Evolutionary conservation across 2,888 invertebrate species (phyloP).

Genomic region (Heliconius charithonia): DNA sequence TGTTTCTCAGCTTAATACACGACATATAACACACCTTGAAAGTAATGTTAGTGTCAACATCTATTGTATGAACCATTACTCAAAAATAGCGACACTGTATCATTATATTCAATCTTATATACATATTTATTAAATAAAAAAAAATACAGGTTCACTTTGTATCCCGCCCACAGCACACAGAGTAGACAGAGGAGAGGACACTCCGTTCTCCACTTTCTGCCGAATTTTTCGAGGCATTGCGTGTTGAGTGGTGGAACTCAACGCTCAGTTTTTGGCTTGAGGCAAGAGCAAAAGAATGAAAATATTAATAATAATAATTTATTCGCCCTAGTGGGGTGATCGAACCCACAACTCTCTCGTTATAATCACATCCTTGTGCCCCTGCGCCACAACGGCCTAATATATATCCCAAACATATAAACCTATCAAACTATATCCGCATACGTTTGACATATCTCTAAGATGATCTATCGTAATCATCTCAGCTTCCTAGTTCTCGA

Average conservation of each 20-base stretch:
- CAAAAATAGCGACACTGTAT: constrained; percentile 16
- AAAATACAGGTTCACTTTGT: background rate
- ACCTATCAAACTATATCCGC: constrained; percentile 51
- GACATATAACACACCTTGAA: background rate
- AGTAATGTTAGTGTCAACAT: background rate
- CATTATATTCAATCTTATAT: background rate
- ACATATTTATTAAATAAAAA: background rate
- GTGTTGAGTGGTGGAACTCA: too few species aligned
- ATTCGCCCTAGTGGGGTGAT: too few species aligned
- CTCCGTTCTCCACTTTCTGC: too few species aligned
- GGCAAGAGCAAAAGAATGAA: too few species aligned
- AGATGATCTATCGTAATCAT: constrained; percentile 48
- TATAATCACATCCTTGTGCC: background rate
- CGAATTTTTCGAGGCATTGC: too few species aligned
- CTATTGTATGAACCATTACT: background rate
- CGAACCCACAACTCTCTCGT: too few species aligned
- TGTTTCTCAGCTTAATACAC: background rate
- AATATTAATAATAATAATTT: too few species aligned
- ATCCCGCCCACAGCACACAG: too few species aligned
- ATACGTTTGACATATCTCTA: constrained; percentile 48
- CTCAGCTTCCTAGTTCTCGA: background rate
- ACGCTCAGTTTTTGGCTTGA: too few species aligned
- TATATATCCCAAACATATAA: constrained; percentile 26
- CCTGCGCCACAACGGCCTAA: too few species aligned
- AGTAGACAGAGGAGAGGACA: too few species aligned